Base-by-base conservation (phyloP, 37 sponge, comb jelly and placozoan species). In the Eunapius fragilis region DNA sequence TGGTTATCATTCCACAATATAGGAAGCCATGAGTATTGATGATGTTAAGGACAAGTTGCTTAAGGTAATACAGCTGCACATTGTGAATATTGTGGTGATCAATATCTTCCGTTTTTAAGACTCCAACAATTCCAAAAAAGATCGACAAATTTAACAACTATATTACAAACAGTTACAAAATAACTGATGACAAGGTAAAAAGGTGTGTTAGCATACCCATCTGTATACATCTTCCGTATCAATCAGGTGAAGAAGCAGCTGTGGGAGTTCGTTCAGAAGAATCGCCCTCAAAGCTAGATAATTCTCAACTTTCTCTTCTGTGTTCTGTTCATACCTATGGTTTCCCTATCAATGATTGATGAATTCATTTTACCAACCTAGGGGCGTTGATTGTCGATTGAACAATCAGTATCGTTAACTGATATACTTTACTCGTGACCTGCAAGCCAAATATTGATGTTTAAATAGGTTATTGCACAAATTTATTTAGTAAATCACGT, bases 101-200 rank as follows among this genome's bases (percentile, higher is more conserved):
- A 31, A 37, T 37, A 25, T 11, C 45, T 25, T 70, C 27, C 27
- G 3, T n/a, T 31, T 6, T 3, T 13, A 22, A 77, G 81, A 73
- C 84, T n/a, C 87, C 89, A 34, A 90, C 78, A 82, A 78, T 94
- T 7, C 95, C 95, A 25, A 94, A 94, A 81, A 94, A 94, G 74
- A 25, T 85, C 70, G 91, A 91, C 28, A 94, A 91, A 77, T 94
- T 94, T 81, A 87, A 83, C 74, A 94, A 94, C 34, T 90, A 81
- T 71, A 69, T 94, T 41, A 72, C 69, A 13, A 85, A 91, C 77
- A 91, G 81, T 69, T 91, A 85, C 80, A 94, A 91, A 41, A 67
- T 94, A 26, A 82, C 87, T 19, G 91, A 88, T 72, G 84, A 83
- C 27, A 82, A 70, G 50, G 94, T 90, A 41, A 88, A 84, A 30